Base-by-base conservation (phyloP, 2,113 vertebrate genomes). In the Micromys minutus region DNA sequence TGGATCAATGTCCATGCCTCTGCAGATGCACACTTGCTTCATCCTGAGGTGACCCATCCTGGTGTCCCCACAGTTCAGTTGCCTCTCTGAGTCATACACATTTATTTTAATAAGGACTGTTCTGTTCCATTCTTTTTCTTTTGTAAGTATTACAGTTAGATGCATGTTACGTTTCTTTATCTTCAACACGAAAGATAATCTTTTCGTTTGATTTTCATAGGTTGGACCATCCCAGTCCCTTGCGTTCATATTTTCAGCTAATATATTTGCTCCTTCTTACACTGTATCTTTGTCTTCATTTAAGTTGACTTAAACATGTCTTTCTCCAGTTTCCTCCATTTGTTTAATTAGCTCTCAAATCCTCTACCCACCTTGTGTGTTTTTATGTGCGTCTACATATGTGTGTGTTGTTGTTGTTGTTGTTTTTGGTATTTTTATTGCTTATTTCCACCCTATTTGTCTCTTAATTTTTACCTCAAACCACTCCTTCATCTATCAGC, bases 401-500 rank as follows among this genome's bases (percentile, higher is more conserved):
- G 1, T 31, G 74, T 81, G 4, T 80, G 17, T 57, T 5, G 7
- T 79, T 55, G 61, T 65, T 74, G 71, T 47, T 47, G 26, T 34
- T 50, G 5, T 42, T 74, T 72, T 21, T 59, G 57, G 34, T 63
- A 50, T 31, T 69, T 8, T 36, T 93, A 21, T 31, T 90, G 2
- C 36, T 94, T 52, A 81, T 93, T 91, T 93, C 74, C 15, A 94
- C 42, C 85, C 34, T 81, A n/a, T 31, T 87, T 77, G 4, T 71
- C 87, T 91, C 36, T 59, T 24, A 84, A 89, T 79, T 89, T 95
- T 36, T 89, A n/a, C 61, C 85, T 94, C 29, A 83, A 76, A 97
- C 36, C 72, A n/a, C 15, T 84, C 24, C 89, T 42, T 74, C 26
- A 79, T 17, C 4, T 45, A 55, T 88, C 34, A 72, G 87, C 87